These are phyloP conservation scores for Agrochola lychnidis DNA, from an alignment of 2,888 invertebrate genomes.

Conservation along the genomic window DNA sequence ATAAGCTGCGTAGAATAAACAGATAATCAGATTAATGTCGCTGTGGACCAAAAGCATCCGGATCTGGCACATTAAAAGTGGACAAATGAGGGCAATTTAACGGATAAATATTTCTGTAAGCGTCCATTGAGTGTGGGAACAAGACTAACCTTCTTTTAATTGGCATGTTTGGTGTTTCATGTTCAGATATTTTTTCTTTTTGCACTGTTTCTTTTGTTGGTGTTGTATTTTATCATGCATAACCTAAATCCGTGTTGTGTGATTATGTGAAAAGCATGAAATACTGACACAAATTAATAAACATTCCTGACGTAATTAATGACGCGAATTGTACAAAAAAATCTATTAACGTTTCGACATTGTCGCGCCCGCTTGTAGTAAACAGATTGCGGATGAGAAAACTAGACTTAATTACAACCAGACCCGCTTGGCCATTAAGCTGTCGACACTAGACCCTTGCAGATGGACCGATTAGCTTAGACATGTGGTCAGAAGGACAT, in stretches of 20 bases:
- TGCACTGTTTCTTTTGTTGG: background rate
- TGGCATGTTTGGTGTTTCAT: background rate
- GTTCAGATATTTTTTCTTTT: background rate
- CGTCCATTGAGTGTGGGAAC: conserved; percentile 25
- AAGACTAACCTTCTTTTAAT: background rate
- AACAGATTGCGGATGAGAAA: conserved; percentile 68
- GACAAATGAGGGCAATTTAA: conserved; percentile 46
- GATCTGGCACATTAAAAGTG: conserved; percentile 54
- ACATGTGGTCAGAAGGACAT: conserved; percentile 73
- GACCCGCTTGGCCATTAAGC: conserved; percentile 73
- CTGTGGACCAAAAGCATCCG: conserved; percentile 55
- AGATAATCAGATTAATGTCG: conserved; percentile 54
- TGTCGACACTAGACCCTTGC: conserved; percentile 77
- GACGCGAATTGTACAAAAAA: conserved; percentile 20
- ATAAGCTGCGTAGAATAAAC: conserved; percentile 53
- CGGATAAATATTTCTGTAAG: conserved; percentile 41
- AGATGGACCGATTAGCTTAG: conserved; percentile 63
- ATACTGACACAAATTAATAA: conserved; percentile 2
- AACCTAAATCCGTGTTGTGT: background rate
- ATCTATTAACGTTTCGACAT: conserved; percentile 51
- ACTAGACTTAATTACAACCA: conserved; percentile 70
- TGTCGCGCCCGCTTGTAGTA: conserved; percentile 49
- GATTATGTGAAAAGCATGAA: background rate
- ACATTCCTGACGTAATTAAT: background rate
- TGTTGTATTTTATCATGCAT: background rate